Evolutionary conservation across 2,888 invertebrate genomes (phyloP), one percentile per base, ranked within the genome.

Genomic region (Ornithoptera priamus): DNA sequence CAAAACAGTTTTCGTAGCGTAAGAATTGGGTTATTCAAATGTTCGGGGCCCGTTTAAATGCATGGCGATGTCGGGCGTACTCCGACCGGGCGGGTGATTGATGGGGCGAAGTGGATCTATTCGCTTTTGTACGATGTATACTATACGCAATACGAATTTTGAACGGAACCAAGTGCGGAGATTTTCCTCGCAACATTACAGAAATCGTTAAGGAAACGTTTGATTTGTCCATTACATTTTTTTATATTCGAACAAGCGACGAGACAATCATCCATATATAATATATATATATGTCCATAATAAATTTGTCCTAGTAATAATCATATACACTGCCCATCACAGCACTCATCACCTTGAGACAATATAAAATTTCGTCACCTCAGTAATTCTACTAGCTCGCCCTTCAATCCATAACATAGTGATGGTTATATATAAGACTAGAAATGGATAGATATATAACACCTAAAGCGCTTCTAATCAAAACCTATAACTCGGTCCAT

Each of bases 1-100:
- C 66, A 66, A 70, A 70, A 70, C 62, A 62, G 70, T 70, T 70
- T 65, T 69, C 65, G 65, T 69, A 62, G 65, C 46, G 62, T 22
- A 58, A 58, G 58, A 70, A 70, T 67, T 70, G 63, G 70, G 70
- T 70, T 70, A 70, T 67, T 59, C 57, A 70, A 70, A 70, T 63
- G 70, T 63, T 53, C 63, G 53, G 66, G 69, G 39, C 39, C 65
- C 62, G 42, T 69, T 69, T 69, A 69, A 69, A 69, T 66, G 65
- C 69, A 69, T 65, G 53, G 60, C 65, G 66, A 50, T 59, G 70
- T 42, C 61, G 61, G 59, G 39, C 36, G 58, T 39, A 57, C 57
- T 61, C 53, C 20, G 60, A 66, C 53, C 56, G 46, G 46, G 46
- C 69, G 65, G 65, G 62, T 69, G 69, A 69, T 69, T 69, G 69